These are phyloP conservation scores for Rutpela maculata DNA, from an alignment of 2,888 invertebrate genomes.

Conservation along the genomic window DNA sequence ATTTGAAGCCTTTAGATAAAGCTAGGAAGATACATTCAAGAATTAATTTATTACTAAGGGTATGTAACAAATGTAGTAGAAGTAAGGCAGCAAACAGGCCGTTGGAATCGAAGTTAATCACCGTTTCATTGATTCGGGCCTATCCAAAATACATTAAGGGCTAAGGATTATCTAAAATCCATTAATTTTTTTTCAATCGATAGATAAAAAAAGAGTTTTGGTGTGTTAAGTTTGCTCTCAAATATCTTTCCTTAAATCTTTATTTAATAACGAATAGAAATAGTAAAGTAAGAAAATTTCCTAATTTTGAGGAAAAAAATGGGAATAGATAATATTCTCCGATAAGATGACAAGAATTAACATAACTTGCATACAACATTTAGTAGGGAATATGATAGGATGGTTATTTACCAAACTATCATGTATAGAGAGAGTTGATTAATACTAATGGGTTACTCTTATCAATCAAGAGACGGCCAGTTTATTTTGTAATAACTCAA, in stretches of 20 bases:
- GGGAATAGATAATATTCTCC: no score
- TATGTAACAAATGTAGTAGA: conserved; percentile 31
- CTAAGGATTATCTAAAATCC: conserved; percentile 12
- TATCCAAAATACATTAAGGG: conserved; percentile 26
- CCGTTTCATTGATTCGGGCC: conserved; percentile 23
- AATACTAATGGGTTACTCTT: no score
- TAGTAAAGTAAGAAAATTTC: no score
- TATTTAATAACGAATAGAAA: no score
- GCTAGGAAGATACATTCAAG: conserved; percentile 27
- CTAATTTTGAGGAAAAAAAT: no score
- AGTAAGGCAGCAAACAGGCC: conserved; percentile 30
- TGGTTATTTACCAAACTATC: no score
- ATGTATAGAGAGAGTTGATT: no score
- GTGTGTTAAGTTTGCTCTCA: conserved; percentile 4
- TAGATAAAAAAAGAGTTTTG: neutral
- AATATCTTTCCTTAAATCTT: neutral
- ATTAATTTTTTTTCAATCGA: conserved; percentile 23
- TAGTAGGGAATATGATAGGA: no score
- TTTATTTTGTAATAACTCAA: no score
- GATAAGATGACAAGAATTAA: no score
- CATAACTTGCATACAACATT: no score
- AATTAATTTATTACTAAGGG: conserved; percentile 31
- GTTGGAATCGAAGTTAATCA: conserved; percentile 28
- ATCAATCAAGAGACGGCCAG: no score
- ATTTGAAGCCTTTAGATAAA: neutral